These are phyloP conservation scores for Protophormia terraenovae DNA, from an alignment of 2,888 invertebrate genomes.

Conservation along the genomic window DNA sequence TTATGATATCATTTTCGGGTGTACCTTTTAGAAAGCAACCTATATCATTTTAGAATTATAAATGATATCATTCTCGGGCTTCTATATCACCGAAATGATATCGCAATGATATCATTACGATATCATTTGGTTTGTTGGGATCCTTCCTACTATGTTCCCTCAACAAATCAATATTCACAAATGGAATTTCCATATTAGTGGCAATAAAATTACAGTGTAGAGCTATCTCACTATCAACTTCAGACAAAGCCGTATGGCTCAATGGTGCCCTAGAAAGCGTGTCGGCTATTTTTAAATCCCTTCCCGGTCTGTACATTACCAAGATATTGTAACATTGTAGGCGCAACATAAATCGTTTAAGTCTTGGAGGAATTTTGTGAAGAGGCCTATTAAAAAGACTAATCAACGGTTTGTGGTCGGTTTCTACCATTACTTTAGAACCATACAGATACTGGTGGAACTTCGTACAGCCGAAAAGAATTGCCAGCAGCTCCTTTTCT, in stretches of 20 bases:
- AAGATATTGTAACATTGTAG: constrained; percentile 63
- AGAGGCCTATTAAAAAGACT: constrained; percentile 60
- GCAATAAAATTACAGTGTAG: no score
- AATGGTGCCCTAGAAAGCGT: constrained; percentile 82
- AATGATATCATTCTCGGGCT: no score
- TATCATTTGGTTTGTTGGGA: no score
- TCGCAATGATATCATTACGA: no score
- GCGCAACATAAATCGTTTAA: constrained; percentile 23
- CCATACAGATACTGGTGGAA: constrained; percentile 17
- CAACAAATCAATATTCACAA: constrained; percentile 18
- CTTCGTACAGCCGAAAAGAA: neutral
- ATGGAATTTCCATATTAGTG: constrained; percentile 49
- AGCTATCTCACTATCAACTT: constrained; percentile 59
- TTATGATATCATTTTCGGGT: no score
- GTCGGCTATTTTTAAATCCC: constrained; percentile 73
- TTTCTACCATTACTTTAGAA: constrained; percentile 50
- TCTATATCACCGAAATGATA: no score
- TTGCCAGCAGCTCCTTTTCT: neutral
- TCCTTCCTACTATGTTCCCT: neutral
- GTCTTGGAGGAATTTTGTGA: constrained; percentile 25
- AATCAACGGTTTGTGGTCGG: constrained; percentile 26
- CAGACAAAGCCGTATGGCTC: constrained; percentile 32
- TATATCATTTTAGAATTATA: no score
- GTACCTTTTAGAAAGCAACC: no score
- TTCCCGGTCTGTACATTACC: constrained; percentile 64